phyloP scores from a whole-genome alignment of 2,888 invertebrate species.

The Troilus luridus region DNA sequence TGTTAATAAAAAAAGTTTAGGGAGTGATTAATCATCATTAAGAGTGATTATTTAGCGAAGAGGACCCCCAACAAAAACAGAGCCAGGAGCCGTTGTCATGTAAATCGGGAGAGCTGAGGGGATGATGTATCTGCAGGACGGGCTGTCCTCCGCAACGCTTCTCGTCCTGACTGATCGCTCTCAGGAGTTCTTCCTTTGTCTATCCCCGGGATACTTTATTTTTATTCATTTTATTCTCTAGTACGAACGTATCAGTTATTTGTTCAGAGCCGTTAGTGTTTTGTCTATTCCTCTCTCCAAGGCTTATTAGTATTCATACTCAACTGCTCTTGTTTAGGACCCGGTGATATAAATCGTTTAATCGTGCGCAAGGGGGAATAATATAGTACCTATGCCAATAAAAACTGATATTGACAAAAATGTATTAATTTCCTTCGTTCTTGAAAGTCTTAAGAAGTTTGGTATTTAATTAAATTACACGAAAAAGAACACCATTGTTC shows the following conservation, averaged over 20 bases:
- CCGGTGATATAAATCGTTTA: background rate
- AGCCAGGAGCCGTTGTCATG: background rate
- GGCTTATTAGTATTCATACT: background rate
- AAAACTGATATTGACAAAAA: background rate
- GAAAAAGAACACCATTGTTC: too few relatives aligned
- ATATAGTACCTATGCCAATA: background rate
- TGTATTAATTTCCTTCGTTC: too few relatives aligned
- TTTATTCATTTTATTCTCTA: slow-evolving; percentile 3
- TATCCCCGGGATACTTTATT: background rate
- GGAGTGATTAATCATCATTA: slow-evolving; percentile 47
- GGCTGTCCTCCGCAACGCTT: slow-evolving; percentile 10
- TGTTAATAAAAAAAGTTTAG: slow-evolving; percentile 29
- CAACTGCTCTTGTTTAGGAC: background rate
- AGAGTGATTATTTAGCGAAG: background rate
- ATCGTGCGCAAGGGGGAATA: background rate
- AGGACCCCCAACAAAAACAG: slow-evolving; percentile 30
- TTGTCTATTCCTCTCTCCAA: background rate
- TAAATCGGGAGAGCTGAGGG: slow-evolving; percentile 11
- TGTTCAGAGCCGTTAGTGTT: background rate
- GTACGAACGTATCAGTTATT: background rate
- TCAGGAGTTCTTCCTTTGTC: background rate
- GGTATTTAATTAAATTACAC: too few relatives aligned
- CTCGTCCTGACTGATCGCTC: slow-evolving; percentile 1
- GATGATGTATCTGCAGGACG: slow-evolving; percentile 4
- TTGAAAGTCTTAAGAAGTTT: too few relatives aligned